phyloP scores from a whole-genome alignment of 2,888 invertebrate genomes.

The Plebejus melissa region DNA sequence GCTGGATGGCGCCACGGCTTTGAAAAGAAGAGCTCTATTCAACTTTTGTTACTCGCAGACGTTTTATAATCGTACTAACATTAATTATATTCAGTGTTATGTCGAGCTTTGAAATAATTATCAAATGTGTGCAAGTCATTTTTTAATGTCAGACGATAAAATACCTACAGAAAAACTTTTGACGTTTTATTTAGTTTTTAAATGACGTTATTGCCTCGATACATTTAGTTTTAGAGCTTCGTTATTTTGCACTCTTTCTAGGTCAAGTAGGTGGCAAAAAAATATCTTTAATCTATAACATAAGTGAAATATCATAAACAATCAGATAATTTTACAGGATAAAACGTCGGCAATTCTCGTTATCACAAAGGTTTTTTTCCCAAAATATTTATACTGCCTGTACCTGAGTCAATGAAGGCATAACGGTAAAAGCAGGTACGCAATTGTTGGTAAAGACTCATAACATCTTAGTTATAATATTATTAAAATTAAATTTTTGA shows the following conservation, averaged over 20 bases:
- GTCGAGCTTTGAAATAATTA: constrained; percentile 32
- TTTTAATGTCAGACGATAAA: constrained; percentile 6
- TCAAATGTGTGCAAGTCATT: constrained; percentile 2
- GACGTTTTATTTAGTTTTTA: background rate
- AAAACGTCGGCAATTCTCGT: background rate
- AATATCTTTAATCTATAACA: background rate
- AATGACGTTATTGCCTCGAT: too few relatives aligned
- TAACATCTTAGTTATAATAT: background rate
- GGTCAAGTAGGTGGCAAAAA: too few relatives aligned
- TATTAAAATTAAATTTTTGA: background rate
- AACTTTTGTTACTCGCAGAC: constrained; percentile 33
- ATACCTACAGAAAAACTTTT: background rate
- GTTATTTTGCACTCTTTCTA: too few relatives aligned
- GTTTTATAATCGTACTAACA: constrained; percentile 47
- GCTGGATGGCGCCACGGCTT: constrained; percentile 21
- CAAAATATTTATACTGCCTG: constrained; percentile 22
- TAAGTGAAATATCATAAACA: background rate
- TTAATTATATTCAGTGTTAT: constrained; percentile 65
- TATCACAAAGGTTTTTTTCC: constrained; percentile 7
- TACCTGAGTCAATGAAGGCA: constrained; percentile 16
- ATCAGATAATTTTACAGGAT: background rate
- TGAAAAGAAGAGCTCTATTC: constrained; percentile 42
- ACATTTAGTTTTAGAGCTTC: too few relatives aligned
- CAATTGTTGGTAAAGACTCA: constrained; percentile 1
- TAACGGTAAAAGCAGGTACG: constrained; percentile 17